Conservation (phyloP, 2,888 invertebrate genomes). For the Apocheima hispidaria region DNA sequence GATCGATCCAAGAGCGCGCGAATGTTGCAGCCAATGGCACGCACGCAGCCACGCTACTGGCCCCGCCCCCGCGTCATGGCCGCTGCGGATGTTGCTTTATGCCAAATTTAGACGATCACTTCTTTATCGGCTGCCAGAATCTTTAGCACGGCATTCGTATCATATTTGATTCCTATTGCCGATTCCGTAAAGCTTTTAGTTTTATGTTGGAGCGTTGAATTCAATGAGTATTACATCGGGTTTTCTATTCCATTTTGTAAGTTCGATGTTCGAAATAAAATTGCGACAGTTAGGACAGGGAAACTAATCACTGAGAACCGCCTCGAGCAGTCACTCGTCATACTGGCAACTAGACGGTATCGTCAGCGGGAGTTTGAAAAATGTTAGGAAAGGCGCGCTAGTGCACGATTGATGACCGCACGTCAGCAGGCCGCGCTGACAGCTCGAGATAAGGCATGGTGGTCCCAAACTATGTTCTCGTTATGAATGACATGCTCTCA, state of each 20-base stretch:
- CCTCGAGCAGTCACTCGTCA: slow-evolving; percentile 49
- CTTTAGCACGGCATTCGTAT: slow-evolving; percentile 21
- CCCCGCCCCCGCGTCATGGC: slow-evolving; percentile 81
- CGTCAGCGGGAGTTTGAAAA: slow-evolving; percentile 53
- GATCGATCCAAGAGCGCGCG: slow-evolving; percentile 57
- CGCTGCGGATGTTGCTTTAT: slow-evolving; percentile 71
- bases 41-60: slow-evolving; percentile 61
- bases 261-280: not conserved
- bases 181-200: slow-evolving; percentile 9
- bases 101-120: slow-evolving; percentile 77
- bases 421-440: slow-evolving; percentile 51
- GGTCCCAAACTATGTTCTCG: slow-evolving; percentile 60
- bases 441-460: slow-evolving; percentile 63
- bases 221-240: not conserved
- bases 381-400: slow-evolving; percentile 53
- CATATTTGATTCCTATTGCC: slow-evolving; percentile 12
- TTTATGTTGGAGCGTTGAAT: slow-evolving; percentile 1
- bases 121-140: slow-evolving; percentile 61
- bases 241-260: not conserved
- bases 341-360: slow-evolving; percentile 38
- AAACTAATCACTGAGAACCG: slow-evolving; percentile 50
- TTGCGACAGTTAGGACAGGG: slow-evolving; percentile 5
- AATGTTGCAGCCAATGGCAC: slow-evolving; percentile 76
- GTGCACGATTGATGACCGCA: slow-evolving; percentile 69
- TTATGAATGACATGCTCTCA: slow-evolving; percentile 59